These are phyloP conservation scores for Arizona elegans DNA, from an alignment of 2,113 vertebrate species.

Conservation along the genomic window DNA sequence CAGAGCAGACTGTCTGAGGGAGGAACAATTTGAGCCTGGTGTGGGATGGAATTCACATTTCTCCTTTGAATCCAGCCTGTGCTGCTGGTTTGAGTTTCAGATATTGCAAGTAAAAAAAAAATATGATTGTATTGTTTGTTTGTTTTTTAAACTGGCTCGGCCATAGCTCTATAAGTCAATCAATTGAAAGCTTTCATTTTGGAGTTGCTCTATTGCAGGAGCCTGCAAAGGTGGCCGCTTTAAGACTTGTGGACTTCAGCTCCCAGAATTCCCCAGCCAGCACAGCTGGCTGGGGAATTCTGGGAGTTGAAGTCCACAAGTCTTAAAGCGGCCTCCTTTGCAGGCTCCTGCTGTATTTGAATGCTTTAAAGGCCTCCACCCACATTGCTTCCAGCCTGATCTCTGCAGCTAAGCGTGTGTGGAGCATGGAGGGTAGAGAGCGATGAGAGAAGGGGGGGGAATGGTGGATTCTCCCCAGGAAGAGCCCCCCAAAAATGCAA, in stretches of 20 bases:
- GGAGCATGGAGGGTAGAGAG: not conserved
- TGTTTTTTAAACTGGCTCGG: not conserved
- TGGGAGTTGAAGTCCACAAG: not conserved
- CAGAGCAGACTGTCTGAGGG: not conserved
- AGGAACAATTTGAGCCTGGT: not conserved
- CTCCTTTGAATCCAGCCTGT: not conserved
- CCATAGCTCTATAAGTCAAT: not conserved
- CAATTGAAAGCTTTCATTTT: not conserved
- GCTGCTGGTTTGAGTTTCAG: slow-evolving; percentile 14
- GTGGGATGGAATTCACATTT: not conserved
- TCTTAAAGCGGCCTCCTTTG: not conserved
- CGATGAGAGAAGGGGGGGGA: accelerated
- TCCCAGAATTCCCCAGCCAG: too few relatives aligned
- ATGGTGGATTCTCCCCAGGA: not conserved
- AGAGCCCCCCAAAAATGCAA: not conserved
- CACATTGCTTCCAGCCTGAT: too few relatives aligned
- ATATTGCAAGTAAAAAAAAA: not conserved
- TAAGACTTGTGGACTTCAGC: too few relatives aligned
- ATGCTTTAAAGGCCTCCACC: not conserved
- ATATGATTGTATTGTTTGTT: not conserved
- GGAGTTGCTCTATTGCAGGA: not conserved
- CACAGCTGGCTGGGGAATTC: not conserved
- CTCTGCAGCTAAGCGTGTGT: not conserved
- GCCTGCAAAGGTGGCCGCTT: not conserved
- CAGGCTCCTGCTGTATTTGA: not conserved